These are phyloP conservation scores for Tarsius wallacei DNA, from an alignment of 2,797 vertebrate genomes.

Conservation along the genomic window DNA sequence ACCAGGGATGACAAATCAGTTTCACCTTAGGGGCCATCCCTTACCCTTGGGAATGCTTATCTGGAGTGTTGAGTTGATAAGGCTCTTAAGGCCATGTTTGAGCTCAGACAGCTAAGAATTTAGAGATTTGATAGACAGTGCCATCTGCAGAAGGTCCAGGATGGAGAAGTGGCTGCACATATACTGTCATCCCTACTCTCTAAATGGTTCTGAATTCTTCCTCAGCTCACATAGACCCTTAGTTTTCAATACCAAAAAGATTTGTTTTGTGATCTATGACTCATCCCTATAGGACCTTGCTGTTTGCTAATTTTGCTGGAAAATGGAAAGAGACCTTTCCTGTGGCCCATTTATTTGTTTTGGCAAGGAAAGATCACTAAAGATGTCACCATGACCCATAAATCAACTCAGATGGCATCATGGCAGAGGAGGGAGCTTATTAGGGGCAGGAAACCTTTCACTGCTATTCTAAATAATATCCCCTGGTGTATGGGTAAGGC, in stretches of 20 bases:
- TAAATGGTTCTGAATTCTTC: not conserved
- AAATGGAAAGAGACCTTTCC: not conserved
- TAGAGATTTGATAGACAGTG: not conserved
- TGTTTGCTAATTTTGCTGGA: slow-evolving; percentile 14
- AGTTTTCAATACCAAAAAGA: not conserved
- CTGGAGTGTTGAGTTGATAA: not conserved
- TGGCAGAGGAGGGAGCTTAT: not conserved
- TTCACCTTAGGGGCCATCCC: not conserved
- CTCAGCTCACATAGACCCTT: not conserved
- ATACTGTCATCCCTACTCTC: not conserved
- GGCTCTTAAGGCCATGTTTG: not conserved
- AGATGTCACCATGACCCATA: not conserved
- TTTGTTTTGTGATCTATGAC: not conserved
- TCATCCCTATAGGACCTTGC: not conserved
- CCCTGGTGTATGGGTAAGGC: not conserved
- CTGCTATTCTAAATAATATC: not conserved
- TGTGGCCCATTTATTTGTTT: not conserved
- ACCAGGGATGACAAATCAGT: not conserved
- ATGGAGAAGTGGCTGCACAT: too few species aligned
- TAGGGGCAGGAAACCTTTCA: not conserved
- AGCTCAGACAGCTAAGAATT: too few species aligned
- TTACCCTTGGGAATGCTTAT: not conserved
- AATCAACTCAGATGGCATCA: not conserved
- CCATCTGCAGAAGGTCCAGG: not conserved
- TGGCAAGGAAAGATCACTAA: not conserved